Evolutionary conservation across 2,888 invertebrate species (phyloP).

Genomic region (Nomada fabriciana): DNA sequence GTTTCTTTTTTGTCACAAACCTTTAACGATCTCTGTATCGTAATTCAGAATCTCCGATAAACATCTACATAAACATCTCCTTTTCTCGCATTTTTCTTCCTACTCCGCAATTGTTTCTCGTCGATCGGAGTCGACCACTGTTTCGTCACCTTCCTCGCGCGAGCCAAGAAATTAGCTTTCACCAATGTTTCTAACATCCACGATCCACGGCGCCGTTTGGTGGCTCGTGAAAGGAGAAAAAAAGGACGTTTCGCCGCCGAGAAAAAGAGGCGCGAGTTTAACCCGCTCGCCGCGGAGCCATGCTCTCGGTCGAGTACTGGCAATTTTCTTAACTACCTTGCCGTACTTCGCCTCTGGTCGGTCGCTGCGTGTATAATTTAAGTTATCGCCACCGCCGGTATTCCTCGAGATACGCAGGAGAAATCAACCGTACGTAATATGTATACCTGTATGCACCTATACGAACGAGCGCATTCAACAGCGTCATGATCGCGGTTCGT

Average conservation of each 20-base stretch:
- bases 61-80: too few relatives aligned
- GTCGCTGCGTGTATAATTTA: constrained; percentile 62
- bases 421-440: neutral
- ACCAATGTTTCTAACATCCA: constrained; percentile 55
- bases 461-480: neutral
- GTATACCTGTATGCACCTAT: too few relatives aligned
- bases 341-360: constrained; percentile 52
- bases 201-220: constrained; percentile 36
- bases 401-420: constrained; percentile 27
- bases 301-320: constrained; percentile 48
- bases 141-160: constrained; percentile 38
- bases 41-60: too few relatives aligned
- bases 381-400: constrained; percentile 57
- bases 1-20: neutral
- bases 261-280: constrained; percentile 51
- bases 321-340: constrained; percentile 69
- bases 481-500: neutral
- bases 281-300: constrained; percentile 41
- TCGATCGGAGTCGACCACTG: neutral
- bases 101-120: neutral
- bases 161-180: constrained; percentile 51
- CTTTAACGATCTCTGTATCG: too few relatives aligned
- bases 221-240: neutral
- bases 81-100: neutral
- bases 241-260: constrained; percentile 31